These are phyloP conservation scores for Parnassius mnemosyne DNA, from an alignment of 2,888 invertebrate genomes.

Conservation along the genomic window DNA sequence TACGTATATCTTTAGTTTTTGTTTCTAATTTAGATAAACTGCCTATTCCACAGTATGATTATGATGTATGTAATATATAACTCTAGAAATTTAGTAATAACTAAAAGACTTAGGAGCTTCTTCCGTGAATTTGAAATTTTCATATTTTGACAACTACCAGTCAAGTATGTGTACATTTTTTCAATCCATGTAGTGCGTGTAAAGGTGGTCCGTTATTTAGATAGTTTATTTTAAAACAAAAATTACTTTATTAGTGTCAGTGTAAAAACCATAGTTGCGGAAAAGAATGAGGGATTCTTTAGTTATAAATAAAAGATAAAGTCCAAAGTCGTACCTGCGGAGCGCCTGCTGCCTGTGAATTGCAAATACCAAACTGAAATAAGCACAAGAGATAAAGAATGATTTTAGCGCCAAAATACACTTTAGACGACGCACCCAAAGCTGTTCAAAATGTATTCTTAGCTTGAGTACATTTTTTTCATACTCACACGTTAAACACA, in stretches of 20 bases:
- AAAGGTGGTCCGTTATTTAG: conserved; percentile 12
- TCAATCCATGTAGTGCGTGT: conserved; percentile 17
- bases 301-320: conserved; percentile 79
- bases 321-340: conserved; percentile 67
- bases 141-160: conserved; percentile 15
- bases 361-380: conserved; percentile 67
- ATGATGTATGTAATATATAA: too few relatives aligned
- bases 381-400: conserved; percentile 45
- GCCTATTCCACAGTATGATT: too few relatives aligned
- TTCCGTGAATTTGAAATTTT: conserved; percentile 11
- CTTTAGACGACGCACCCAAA: conserved; percentile 18
- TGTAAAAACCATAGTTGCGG: conserved; percentile 34
- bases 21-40: too few relatives aligned
- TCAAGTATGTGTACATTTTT: conserved; percentile 17
- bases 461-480: conserved; percentile 41
- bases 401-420: conserved; percentile 41
- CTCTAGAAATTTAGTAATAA: too few relatives aligned
- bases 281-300: conserved; percentile 50
- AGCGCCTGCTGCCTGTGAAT: conserved; percentile 71
- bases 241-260: conserved; percentile 5
- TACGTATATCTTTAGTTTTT: too few relatives aligned
- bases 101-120: neutral
- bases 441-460: conserved; percentile 30
- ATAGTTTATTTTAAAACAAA: conserved; percentile 16
- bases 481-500: conserved; percentile 9